Percentiles rank a stretch among this genome's conserved stretches.
Conservation (phyloP, 2,888 invertebrate genomes). For the Anorthoa munda region DNA sequence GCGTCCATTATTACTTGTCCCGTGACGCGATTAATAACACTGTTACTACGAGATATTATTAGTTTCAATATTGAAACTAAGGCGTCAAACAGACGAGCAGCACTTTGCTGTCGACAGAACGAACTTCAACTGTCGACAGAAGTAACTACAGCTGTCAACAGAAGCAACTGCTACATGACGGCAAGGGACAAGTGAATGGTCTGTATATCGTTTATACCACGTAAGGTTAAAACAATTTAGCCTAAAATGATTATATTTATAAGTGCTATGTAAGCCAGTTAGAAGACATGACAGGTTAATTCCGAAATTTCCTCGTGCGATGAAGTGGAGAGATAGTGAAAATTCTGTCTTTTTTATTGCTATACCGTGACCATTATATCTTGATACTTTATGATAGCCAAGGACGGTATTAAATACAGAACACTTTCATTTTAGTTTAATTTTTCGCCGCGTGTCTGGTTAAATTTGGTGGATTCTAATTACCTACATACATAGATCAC, state of each 20-base stretch:
- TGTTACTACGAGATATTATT: too few relatives aligned
- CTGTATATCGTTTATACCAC: not conserved
- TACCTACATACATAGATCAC: constrained; percentile 8
- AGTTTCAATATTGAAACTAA: too few relatives aligned
- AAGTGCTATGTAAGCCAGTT: constrained; percentile 12
- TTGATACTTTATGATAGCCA: constrained; percentile 27
- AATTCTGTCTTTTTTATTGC: constrained; percentile 42
- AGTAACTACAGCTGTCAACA: too few relatives aligned
- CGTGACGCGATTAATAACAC: too few relatives aligned
- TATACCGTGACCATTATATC: constrained; percentile 14
- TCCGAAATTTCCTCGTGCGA: constrained; percentile 34
- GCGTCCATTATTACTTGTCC: too few relatives aligned
- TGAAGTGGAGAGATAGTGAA: constrained; percentile 32
- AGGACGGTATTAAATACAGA: not conserved
- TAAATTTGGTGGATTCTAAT: constrained; percentile 8
- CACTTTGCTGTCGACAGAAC: too few relatives aligned
- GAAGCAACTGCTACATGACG: too few relatives aligned
- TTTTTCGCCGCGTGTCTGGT: constrained; percentile 1
- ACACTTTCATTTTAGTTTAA: constrained; percentile 11
- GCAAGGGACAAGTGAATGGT: too few relatives aligned
- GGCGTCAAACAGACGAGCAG: too few relatives aligned
- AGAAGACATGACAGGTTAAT: constrained; percentile 41
- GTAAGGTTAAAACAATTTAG: constrained; percentile 33
- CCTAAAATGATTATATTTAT: constrained; percentile 25
- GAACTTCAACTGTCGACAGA: too few relatives aligned